phyloP scores from a whole-genome alignment of 2,797 vertebrate species.

The Heterohyrax brucei region DNA sequence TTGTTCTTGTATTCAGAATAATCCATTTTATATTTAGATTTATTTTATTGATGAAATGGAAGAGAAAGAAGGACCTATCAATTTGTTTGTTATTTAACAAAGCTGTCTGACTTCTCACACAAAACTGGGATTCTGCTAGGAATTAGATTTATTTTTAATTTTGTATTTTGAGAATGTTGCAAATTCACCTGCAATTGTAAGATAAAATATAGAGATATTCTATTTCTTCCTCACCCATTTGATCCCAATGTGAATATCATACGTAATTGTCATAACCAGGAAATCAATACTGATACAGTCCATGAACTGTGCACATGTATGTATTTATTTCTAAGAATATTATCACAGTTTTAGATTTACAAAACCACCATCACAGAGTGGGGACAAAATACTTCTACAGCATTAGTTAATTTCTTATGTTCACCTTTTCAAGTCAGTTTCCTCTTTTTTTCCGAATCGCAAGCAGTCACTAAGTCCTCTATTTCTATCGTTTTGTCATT shows the following conservation, averaged over 20 bases:
- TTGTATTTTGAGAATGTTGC: not conserved
- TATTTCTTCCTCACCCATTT: not conserved
- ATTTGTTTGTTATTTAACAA: not conserved
- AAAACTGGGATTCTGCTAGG: not conserved
- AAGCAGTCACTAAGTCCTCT: too few species aligned
- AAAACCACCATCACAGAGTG: not conserved
- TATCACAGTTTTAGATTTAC: not conserved
- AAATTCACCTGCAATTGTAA: not conserved
- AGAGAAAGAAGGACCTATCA: not conserved
- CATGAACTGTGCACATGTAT: not conserved
- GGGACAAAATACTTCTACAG: too few species aligned
- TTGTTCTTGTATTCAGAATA: too few species aligned
- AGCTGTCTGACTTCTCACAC: not conserved
- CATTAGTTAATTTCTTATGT: too few species aligned
- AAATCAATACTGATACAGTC: not conserved
- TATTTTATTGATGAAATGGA: not conserved
- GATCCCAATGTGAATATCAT: not conserved
- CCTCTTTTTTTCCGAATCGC: too few species aligned
- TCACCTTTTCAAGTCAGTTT: too few species aligned
- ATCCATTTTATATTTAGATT: not conserved
- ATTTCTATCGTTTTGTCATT: too few species aligned
- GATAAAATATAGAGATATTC: not conserved
- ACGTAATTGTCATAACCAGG: too few species aligned
- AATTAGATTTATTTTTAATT: not conserved
- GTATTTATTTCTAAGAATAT: not conserved